Evolutionary conservation across 2,113 vertebrate species (phyloP), one percentile per base, ranked within the genome.

Genomic region (Tragelaphus strepsiceros): DNA sequence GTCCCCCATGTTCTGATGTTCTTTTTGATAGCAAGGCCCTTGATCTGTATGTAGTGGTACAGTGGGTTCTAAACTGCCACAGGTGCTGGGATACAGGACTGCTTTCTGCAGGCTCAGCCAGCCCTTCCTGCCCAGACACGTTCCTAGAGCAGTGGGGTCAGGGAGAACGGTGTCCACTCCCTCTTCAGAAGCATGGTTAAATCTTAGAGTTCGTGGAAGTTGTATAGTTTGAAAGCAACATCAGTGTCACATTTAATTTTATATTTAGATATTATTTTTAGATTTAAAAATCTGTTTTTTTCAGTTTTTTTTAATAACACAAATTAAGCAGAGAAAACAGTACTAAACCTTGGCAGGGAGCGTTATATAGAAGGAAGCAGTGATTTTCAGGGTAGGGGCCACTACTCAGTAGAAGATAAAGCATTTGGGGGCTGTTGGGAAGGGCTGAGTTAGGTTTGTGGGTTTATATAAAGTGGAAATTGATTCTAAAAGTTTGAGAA

Each of bases 401-500:
- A 0, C 15, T 59, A 1, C 53, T 39, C 43, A 58, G 12, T 16
- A 32, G 81, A 83, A 46, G 71, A 16, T 46, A n/a, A 82, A 51
- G 74, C 85, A 32, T 74, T 15, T n/a, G 58, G 32, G 26, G 16
- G 30, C 80, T n/a, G 12, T 26, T 19, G 17, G 67, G 90, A 81
- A 51, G 24, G n/a, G 81, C 54, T 4, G 6, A 62, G 26, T 83
- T 51, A 46, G 80, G 61, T 49, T 54, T 87, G 13, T 39, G 13
- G 46, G 43, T 91, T 91, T 87, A 46, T 71, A 62, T 94, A 21
- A 88, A 74, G 19, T 28, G 53, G 43, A 91, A 91, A n/a, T 53
- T 67, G 64, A 85, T 84, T 49, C 74, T 91, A 30, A 62, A 56
- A 64, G 51, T 91, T 90, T 17, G 51, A 59, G 83, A 95, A 71